Conservation (phyloP, 2,113 vertebrate genomes). For the Sciurus niger region DNA sequence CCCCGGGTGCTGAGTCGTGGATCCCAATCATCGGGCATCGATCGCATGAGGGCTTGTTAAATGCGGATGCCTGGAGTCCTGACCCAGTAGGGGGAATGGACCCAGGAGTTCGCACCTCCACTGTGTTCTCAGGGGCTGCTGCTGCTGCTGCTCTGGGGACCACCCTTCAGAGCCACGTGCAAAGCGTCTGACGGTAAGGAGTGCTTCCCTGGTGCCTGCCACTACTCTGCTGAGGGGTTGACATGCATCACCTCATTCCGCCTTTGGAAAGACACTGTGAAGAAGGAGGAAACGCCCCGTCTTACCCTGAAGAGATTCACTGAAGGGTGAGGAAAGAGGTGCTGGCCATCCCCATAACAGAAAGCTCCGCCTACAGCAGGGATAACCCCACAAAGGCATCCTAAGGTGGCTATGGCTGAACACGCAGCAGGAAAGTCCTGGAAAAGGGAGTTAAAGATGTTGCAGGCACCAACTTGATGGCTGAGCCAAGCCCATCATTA, state of each 20-base stretch:
- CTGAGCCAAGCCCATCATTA: neutral
- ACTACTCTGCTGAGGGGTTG: neutral
- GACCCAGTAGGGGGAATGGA: neutral
- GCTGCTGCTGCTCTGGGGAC: neutral
- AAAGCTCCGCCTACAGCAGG: neutral
- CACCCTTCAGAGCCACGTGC: neutral
- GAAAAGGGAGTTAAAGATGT: neutral
- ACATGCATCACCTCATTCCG: too few relatives aligned
- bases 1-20: rapidly evolving
- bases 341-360: neutral
- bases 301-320: neutral
- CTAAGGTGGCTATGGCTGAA: neutral
- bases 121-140: rapidly evolving
- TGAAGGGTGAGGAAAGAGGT: neutral
- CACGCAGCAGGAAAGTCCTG: neutral
- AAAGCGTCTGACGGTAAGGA: neutral
- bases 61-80: neutral
- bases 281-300: neutral
- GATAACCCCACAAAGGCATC: neutral
- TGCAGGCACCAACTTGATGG: neutral
- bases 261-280: neutral
- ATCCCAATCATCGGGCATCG: neutral
- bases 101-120: neutral
- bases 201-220: too few relatives aligned
- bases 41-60: neutral